A percentile compares a stretch with the other conserved stretches of the same genome.
phyloP scores from a whole-genome alignment of 2,113 vertebrate genomes.

The Forbesichthys agassizii region DNA sequence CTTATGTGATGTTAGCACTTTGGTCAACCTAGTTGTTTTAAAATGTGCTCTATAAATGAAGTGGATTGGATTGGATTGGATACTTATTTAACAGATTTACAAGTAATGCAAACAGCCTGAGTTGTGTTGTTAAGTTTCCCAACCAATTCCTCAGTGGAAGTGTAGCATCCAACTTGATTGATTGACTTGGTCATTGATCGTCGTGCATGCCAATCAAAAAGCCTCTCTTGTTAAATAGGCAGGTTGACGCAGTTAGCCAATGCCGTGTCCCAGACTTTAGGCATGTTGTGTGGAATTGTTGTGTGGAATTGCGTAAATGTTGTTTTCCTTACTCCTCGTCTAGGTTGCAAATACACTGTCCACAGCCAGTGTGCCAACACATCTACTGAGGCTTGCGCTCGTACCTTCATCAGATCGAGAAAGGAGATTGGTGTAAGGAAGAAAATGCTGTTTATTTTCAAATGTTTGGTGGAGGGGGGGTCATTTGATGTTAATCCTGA shows the following conservation, averaged over 20 bases:
- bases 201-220: too few relatives aligned
- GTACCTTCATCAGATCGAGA: constrained; percentile 87
- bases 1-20: too few relatives aligned
- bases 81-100: neutral
- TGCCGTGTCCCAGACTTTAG: neutral
- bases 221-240: too few relatives aligned
- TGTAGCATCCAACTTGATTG: too few relatives aligned
- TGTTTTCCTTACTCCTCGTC: neutral
- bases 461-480: neutral
- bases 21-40: too few relatives aligned
- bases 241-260: too few relatives aligned
- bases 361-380: constrained; percentile 90
- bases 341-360: constrained; percentile 89
- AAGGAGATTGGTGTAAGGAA: constrained; percentile 84
- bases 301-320: neutral
- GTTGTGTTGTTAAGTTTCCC: too few relatives aligned
- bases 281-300: neutral
- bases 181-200: too few relatives aligned
- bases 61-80: too few relatives aligned
- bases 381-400: constrained; percentile 79
- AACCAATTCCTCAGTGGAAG: too few relatives aligned
- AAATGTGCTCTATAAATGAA: too few relatives aligned
- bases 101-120: neutral
- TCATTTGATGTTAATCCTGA: too few relatives aligned
- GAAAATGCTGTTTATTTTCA: neutral